Evolutionary conservation across 2,888 invertebrate species (phyloP), one percentile per base, ranked within the genome.

Genomic region (Scotopteryx bipunctaria): DNA sequence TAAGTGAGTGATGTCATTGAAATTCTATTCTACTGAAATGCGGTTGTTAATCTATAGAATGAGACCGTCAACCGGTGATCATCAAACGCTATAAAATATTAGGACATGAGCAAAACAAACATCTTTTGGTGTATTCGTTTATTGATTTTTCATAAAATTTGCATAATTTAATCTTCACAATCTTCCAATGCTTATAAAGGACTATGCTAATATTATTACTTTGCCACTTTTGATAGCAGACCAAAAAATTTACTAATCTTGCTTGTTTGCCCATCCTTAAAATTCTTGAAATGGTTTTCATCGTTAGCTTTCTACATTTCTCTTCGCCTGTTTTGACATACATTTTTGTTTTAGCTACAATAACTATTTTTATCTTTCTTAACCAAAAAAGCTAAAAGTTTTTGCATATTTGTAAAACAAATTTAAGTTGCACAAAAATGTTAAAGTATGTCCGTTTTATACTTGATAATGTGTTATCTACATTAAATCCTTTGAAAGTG

Each of bases 201-300:
- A 46, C 38, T 9, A 57, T 58, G 46, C 38, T 56, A 57, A 57
- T 58, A 32, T 31, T 21, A 42, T 36, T 44, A 51, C 29, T 41
- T 57, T 59, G 59, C 50, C 43, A 36, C 58, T 59, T 54, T 45
- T 63, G 35, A 55, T 27, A 44, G 42, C 51, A 60, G 31, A 21
- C 52, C 38, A 43, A 38, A 38, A n/a, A n/a, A n/a, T n/a, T n/a
- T 37, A 41, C 50, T 43, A 59, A 40, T 59, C 27, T 5, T 9
- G 9, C 40, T 46, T 37, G 19, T 42, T 29, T 44, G 43, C 15
- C 51, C 17, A 55, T 64, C 57, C 62, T 63, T 55, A 44, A 58
- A 49, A 40, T 45, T 57, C 52, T 35, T 21, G 40, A 53, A 55
- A 60, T 50, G 46, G 55, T 56, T 49, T 48, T 58, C 45, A 40